A percentile compares a stretch with the other conserved stretches of the same genome.
phyloP scores from a whole-genome alignment of 2,888 invertebrate genomes.

The Sphecodes monilicornis region DNA sequence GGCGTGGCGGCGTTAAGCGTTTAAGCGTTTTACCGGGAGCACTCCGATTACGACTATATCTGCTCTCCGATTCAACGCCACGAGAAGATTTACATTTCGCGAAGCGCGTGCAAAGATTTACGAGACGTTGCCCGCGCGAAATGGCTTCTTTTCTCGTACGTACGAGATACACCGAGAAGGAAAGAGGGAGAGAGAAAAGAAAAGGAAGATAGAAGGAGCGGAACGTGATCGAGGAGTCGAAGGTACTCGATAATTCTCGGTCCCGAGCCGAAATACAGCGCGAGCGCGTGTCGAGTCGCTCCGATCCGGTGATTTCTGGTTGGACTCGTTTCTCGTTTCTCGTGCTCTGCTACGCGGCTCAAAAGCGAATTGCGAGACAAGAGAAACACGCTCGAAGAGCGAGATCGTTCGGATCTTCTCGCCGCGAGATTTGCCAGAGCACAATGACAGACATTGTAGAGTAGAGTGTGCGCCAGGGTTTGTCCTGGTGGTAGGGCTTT shows the following conservation, averaged over 20 bases:
- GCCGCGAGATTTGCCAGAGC: neutral
- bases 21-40: constrained; percentile 26
- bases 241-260: constrained; percentile 33
- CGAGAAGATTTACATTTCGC: neutral
- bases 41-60: constrained; percentile 10
- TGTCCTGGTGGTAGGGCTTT: neutral
- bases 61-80: neutral
- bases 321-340: constrained; percentile 16
- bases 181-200: neutral
- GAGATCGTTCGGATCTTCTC: neutral
- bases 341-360: neutral
- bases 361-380: neutral
- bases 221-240: neutral
- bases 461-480: neutral
- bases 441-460: too few species aligned
- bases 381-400: neutral
- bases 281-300: neutral
- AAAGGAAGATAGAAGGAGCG: neutral
- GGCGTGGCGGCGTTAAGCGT: too few species aligned
- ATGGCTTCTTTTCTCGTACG: constrained; percentile 7
- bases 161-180: neutral
- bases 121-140: neutral
- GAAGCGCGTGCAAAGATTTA: neutral
- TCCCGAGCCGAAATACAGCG: constrained; percentile 20
- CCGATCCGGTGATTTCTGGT: constrained; percentile 31